These are phyloP conservation scores for Oreocharis arfaki DNA, from an alignment of 2,113 vertebrate genomes.

Conservation along the genomic window DNA sequence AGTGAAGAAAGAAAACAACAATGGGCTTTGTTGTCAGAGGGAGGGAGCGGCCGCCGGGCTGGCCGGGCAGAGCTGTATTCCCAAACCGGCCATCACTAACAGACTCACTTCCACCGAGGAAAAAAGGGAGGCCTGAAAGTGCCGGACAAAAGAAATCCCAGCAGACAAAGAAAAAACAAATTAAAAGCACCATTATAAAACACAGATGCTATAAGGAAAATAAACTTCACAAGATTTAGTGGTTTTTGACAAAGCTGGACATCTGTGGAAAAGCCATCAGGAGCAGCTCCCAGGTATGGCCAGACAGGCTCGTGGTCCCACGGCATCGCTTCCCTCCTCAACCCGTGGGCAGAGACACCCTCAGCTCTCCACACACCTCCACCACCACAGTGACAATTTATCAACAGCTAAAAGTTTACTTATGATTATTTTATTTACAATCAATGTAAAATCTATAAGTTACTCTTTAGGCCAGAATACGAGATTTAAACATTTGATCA, in stretches of 20 bases:
- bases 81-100: conserved; percentile 83
- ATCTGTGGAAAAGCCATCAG: conserved; percentile 93
- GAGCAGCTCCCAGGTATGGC: conserved; percentile 76
- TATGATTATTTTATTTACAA: background rate
- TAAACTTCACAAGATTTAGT: conserved; percentile 93
- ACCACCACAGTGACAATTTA: background rate
- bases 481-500: background rate
- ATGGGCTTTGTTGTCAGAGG: conserved; percentile 64
- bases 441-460: background rate
- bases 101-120: conserved; percentile 80
- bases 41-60: conserved; percentile 64
- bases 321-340: background rate
- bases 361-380: background rate
- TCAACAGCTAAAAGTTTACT: background rate
- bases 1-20: conserved; percentile 69
- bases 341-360: background rate
- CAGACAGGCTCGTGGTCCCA: background rate
- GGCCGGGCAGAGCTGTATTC: conserved; percentile 74
- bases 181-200: conserved; percentile 96
- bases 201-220: conserved; percentile 97
- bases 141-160: conserved; percentile 87
- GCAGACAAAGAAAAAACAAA: conserved; percentile 93
- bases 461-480: background rate
- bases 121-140: conserved; percentile 75
- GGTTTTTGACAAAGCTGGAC: conserved; percentile 82